Base-by-base conservation (phyloP, 2,888 invertebrate genomes). In the Pristionchus maxplancki region DNA sequence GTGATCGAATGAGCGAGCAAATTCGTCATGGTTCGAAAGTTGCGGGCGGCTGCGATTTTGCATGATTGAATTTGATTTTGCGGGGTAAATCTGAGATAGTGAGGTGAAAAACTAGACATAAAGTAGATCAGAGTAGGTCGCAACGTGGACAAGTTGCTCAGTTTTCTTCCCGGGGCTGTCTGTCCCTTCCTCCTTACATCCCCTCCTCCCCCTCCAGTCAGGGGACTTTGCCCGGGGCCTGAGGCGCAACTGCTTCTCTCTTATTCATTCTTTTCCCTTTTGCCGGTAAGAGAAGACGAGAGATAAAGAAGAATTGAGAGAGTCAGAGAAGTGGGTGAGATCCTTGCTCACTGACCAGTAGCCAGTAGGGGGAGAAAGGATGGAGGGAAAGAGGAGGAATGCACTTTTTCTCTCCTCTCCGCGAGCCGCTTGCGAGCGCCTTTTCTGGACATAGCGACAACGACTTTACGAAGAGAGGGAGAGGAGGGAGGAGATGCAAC, bases 341-440 rank as follows among this genome's bases (percentile, higher is more conserved):
- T 17, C n/a, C 24, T 24, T 58, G 37, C 37, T 37, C 71, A 71
- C 37, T 71, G 71, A 71, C 71, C 71, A 71, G 34, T 20, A 31
- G 71, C 31, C 50, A 74, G 78, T 24, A 15, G 50, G 31, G 58
- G 20, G 81, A 82, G 34, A 83, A 48, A 67, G 67, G 44, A 50
- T 64, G 58, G 62, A 87, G 84, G 58, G 62, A 85, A 62, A 83
- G 71, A 34, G 84, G 85, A 48, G 83, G 74, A 86, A 78, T 83
- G 67, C 86, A 82, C 86, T 74, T 85, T 83, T 84, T 85, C 89
- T 81, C 88, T 62, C 24, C 44, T 58, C 44, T 78, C 44, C 28
- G 28, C 74, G 50, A 53, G 48, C 48, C 81, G 28, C 81, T 50
- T 17, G 48, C 48, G 53, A n/a, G 44, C 20, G 50, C 83, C 78